Evolutionary conservation across 2,797 vertebrate species (phyloP).

Genomic region (Apogon hyalosoma): DNA sequence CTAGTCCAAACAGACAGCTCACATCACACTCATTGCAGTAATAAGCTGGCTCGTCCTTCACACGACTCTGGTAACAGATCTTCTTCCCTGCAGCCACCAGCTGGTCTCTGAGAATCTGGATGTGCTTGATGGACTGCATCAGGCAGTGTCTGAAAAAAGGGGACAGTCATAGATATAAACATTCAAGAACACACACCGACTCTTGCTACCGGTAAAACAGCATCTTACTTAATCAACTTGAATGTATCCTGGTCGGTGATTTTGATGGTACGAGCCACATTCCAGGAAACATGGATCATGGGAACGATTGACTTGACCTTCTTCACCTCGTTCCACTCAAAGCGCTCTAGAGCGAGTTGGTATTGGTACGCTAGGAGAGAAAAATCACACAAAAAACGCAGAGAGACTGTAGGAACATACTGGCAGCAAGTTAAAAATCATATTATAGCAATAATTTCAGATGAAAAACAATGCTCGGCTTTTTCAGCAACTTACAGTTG

Average conservation of each 20-base stretch:
- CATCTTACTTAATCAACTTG: slow-evolving; percentile 98
- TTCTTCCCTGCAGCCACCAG: slow-evolving; percentile 93
- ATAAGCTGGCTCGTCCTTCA: slow-evolving; percentile 98
- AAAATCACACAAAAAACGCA: slow-evolving; percentile 16
- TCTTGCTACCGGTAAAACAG: not conserved
- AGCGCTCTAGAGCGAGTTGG: slow-evolving; percentile 96
- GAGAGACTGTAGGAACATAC: not conserved
- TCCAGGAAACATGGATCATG: slow-evolving; percentile 99
- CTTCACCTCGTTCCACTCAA: slow-evolving; percentile 98
- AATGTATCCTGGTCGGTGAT: slow-evolving; percentile 96
- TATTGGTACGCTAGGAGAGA: slow-evolving; percentile 88
- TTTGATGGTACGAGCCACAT: slow-evolving; percentile 99
- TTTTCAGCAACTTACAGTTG: slow-evolving; percentile 71
- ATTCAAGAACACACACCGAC: not conserved
- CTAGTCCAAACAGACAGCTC: slow-evolving; percentile 36
- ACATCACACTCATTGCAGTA: slow-evolving; percentile 99
- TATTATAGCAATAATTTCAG: slow-evolving; percentile 21
- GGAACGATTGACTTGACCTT: slow-evolving; percentile 98
- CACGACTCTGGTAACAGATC: slow-evolving; percentile 88
- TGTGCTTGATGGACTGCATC: slow-evolving; percentile 97
- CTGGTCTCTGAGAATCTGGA: slow-evolving; percentile 95
- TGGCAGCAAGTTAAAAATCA: not conserved
- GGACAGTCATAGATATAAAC: not conserved
- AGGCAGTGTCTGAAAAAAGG: slow-evolving; percentile 90
- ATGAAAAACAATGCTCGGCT: slow-evolving; percentile 4